phyloP scores from a whole-genome alignment of 1,140 invertebrate species.

The Drosophila nigromelanica region DNA sequence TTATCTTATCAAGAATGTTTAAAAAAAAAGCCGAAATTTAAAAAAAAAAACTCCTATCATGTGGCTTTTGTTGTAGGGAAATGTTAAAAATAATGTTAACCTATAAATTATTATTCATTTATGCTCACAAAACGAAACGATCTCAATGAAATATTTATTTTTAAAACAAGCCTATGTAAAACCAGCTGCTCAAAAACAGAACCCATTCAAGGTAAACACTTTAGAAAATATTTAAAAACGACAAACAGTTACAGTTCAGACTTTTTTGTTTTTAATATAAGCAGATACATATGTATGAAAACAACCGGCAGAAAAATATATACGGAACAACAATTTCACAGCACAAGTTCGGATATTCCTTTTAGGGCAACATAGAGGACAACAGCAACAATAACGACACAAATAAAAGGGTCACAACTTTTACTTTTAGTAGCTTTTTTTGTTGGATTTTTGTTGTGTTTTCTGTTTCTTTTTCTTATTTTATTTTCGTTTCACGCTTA shows the following conservation, averaged over 20 bases:
- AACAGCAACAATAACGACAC: slow-evolving; percentile 24
- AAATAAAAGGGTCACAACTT: slow-evolving; percentile 34
- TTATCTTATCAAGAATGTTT: slow-evolving; percentile 32
- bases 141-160: slow-evolving; percentile 3
- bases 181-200: slow-evolving; percentile 11
- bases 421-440: slow-evolving; percentile 40
- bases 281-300: slow-evolving; percentile 2
- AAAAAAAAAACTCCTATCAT: slow-evolving; percentile 1
- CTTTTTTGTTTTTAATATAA: not conserved
- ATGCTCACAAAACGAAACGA: slow-evolving; percentile 1
- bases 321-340: slow-evolving; percentile 12
- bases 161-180: not conserved
- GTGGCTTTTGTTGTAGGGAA: slow-evolving; percentile 5
- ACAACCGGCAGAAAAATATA: slow-evolving; percentile 8
- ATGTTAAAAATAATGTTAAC: not conserved
- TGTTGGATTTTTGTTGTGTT: slow-evolving; percentile 1
- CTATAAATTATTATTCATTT: not conserved
- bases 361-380: slow-evolving; percentile 39
- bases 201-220: slow-evolving; percentile 11
- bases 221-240: slow-evolving; percentile 1
- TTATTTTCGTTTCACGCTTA: slow-evolving; percentile 13
- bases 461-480: not conserved
- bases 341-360: slow-evolving; percentile 23
- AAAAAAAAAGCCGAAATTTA: slow-evolving; percentile 17
- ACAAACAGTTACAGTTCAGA: slow-evolving; percentile 3